Conservation (phyloP, 1,140 invertebrate genomes). For the Trichoplusia ni region DNA sequence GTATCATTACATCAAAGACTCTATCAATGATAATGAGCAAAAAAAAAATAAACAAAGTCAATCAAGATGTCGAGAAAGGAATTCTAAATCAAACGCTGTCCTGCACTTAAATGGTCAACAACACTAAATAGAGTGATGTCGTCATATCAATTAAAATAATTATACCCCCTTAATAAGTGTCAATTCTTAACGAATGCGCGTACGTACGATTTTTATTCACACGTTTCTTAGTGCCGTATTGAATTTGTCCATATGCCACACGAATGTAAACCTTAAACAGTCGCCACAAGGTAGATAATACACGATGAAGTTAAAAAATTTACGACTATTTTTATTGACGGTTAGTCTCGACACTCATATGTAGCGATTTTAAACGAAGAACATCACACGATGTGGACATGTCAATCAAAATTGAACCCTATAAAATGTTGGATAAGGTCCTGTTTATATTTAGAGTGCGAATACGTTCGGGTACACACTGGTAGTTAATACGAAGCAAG, state of each 20-base stretch:
- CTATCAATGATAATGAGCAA: slow-evolving; percentile 26
- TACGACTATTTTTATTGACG: slow-evolving; percentile 81
- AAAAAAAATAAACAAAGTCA: slow-evolving; percentile 30
- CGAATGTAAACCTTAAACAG: slow-evolving; percentile 48
- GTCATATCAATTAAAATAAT: slow-evolving; percentile 81
- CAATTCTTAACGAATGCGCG: slow-evolving; percentile 81
- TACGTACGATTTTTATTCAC: slow-evolving; percentile 80
- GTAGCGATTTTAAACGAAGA: slow-evolving; percentile 33
- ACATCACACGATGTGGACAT: slow-evolving; percentile 19
- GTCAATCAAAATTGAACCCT: slow-evolving; percentile 46
- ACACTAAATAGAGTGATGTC: slow-evolving; percentile 75
- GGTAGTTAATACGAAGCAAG: slow-evolving; percentile 56
- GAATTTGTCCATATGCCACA: slow-evolving; percentile 11
- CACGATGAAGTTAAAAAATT: slow-evolving; percentile 49
- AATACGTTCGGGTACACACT: slow-evolving; percentile 39
- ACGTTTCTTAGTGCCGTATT: slow-evolving; percentile 57
- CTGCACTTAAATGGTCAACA: slow-evolving; percentile 56
- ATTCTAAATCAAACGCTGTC: slow-evolving; percentile 75
- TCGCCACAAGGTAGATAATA: slow-evolving; percentile 51
- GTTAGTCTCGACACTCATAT: slow-evolving; percentile 72
- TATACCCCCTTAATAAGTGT: slow-evolving; percentile 79
- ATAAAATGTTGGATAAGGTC: slow-evolving; percentile 36
- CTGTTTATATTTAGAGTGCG: slow-evolving; percentile 15
- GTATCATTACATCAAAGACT: slow-evolving; percentile 26
- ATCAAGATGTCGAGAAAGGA: slow-evolving; percentile 49